Percentiles rank a stretch among this genome's conserved stretches.
phyloP scores from a whole-genome alignment of 2,888 invertebrate species.

The Sericinus montela region DNA sequence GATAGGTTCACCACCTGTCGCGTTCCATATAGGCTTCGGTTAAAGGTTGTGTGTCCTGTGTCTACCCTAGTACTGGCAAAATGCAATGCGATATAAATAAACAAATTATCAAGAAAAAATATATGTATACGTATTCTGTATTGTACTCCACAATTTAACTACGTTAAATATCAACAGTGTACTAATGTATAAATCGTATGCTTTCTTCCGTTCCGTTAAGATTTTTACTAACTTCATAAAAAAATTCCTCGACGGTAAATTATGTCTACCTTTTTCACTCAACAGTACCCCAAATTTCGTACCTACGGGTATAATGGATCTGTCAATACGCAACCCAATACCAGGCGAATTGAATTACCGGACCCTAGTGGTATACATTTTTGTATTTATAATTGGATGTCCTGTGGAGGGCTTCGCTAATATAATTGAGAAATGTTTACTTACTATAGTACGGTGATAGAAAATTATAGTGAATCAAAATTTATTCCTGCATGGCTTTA shows the following conservation, averaged over 20 bases:
- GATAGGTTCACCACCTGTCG: no score
- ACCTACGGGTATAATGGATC: slow-evolving; percentile 50
- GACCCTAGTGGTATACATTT: slow-evolving; percentile 52
- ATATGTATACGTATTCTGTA: no score
- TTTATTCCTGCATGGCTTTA: neutral
- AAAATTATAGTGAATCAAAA: slow-evolving; percentile 4
- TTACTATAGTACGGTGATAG: slow-evolving; percentile 8
- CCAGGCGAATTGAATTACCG: slow-evolving; percentile 61
- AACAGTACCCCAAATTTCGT: slow-evolving; percentile 30
- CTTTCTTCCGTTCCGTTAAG: no score
- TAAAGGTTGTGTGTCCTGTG: no score
- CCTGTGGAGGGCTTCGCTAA: slow-evolving; percentile 35
- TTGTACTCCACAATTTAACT: no score
- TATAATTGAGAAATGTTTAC: slow-evolving; percentile 13
- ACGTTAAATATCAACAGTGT: no score
- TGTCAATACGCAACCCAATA: slow-evolving; percentile 72
- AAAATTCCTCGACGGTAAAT: slow-evolving; percentile 7
- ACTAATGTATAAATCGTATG: no score
- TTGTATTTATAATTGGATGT: slow-evolving; percentile 67
- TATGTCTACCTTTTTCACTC: slow-evolving; percentile 9
- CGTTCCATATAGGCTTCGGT: no score
- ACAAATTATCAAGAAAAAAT: no score
- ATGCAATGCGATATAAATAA: no score
- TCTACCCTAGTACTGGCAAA: no score
- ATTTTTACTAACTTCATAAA: neutral